Evolutionary conservation across 2,113 vertebrate genomes (phyloP).

Genomic region (Silurus meridionalis): DNA sequence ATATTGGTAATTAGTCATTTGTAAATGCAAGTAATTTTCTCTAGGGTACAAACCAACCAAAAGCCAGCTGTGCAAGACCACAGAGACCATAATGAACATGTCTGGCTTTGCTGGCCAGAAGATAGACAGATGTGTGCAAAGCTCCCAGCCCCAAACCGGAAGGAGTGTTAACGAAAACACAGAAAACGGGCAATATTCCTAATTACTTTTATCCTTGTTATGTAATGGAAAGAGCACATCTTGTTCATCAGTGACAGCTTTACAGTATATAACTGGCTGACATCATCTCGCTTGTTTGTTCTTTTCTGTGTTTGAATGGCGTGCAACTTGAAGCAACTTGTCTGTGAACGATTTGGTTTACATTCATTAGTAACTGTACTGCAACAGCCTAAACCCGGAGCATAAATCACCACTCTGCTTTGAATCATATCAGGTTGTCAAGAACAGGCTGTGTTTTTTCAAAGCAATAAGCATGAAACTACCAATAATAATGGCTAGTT

Average conservation of each 20-base stretch:
- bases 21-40: constrained; percentile 15
- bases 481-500: neutral
- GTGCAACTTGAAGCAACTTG: constrained; percentile 45
- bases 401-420: neutral
- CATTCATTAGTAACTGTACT: neutral
- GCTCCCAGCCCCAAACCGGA: constrained; percentile 11
- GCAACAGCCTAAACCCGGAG: neutral
- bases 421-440: neutral
- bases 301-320: neutral
- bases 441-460: neutral
- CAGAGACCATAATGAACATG: constrained; percentile 37
- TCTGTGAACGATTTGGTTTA: constrained; percentile 14
- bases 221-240: constrained; percentile 49
- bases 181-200: constrained; percentile 31
- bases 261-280: constrained; percentile 40
- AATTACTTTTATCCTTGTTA: neutral
- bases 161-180: neutral
- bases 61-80: constrained; percentile 12
- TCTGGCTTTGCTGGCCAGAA: constrained; percentile 47
- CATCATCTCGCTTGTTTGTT: constrained; percentile 35
- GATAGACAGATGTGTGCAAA: constrained; percentile 20
- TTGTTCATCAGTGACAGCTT: constrained; percentile 36
- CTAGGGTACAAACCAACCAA: constrained; percentile 18
- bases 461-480: neutral
- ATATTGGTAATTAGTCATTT: neutral